These are phyloP conservation scores for Tetheella fluctuosa DNA, from an alignment of 2,888 invertebrate genomes.

Conservation along the genomic window DNA sequence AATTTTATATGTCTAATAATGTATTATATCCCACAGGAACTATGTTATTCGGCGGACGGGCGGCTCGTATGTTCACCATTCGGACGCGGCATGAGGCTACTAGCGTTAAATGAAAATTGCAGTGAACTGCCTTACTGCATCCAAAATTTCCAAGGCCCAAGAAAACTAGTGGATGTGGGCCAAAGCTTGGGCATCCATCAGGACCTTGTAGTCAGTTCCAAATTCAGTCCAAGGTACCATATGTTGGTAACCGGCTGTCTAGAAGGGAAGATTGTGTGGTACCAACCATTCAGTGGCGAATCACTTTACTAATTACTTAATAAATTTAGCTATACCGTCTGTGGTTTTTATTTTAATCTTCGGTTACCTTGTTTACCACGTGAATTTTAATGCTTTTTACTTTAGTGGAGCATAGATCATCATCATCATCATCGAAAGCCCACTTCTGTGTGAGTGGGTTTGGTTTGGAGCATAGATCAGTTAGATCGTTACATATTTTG, in stretches of 20 bases:
- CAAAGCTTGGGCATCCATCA: constrained; percentile 89
- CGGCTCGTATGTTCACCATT: constrained; percentile 95
- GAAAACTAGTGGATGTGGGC: constrained; percentile 84
- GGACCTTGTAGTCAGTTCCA: constrained; percentile 94
- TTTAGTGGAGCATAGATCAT: no score
- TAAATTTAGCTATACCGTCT: constrained; percentile 32
- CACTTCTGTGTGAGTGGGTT: no score
- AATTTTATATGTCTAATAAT: background rate
- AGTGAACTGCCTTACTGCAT: constrained; percentile 89
- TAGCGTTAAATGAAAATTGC: constrained; percentile 91
- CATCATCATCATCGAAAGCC: no score
- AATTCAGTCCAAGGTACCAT: constrained; percentile 94
- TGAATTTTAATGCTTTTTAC: background rate
- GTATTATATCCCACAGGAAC: constrained; percentile 78
- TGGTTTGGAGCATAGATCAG: no score
- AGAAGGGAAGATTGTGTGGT: constrained; percentile 94
- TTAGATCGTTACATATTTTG: no score
- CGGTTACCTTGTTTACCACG: background rate
- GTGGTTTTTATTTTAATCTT: constrained; percentile 14
- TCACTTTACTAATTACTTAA: constrained; percentile 54
- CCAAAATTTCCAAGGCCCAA: constrained; percentile 39
- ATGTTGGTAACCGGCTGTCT: constrained; percentile 96
- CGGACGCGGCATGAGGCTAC: constrained; percentile 92
- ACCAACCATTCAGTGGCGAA: constrained; percentile 88
- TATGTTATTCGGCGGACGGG: constrained; percentile 95